phyloP scores from a whole-genome alignment of 92 coral and sea anemone species.

The Porites evermanni region DNA sequence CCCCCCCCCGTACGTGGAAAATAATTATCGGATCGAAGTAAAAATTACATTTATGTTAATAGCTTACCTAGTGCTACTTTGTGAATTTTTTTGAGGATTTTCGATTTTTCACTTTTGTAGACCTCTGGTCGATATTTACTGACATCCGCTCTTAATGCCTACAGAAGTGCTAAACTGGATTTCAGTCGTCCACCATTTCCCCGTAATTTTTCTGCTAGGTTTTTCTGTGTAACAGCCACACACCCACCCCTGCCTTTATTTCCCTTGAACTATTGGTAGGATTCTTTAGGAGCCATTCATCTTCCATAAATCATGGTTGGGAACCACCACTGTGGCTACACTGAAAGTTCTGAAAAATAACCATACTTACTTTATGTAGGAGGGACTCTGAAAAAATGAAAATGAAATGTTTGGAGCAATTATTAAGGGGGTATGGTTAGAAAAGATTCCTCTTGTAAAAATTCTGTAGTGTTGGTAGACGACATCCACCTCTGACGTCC shows the following conservation, averaged over 20 bases:
- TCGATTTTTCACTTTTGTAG: no score
- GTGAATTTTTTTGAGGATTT: no score
- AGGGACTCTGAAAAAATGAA: constrained; percentile 23
- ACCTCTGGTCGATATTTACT: no score
- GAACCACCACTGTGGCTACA: constrained; percentile 13
- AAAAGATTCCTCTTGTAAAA: constrained; percentile 1
- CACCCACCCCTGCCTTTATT: no score
- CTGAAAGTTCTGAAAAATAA: background rate
- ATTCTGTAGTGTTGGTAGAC: background rate
- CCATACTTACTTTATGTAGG: constrained; percentile 52
- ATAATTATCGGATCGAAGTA: no score
- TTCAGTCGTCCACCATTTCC: background rate
- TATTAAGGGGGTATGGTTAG: background rate
- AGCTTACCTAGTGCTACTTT: no score
- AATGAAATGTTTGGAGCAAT: constrained; percentile 6
- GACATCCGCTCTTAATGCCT: background rate
- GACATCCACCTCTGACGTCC: constrained; percentile 18
- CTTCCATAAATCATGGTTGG: background rate
- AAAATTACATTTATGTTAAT: no score
- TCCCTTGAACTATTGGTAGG: background rate
- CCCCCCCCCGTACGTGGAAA: no score
- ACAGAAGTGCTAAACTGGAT: background rate
- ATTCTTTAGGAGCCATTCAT: background rate
- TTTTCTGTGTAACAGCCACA: no score
- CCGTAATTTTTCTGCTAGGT: no score